Base-by-base conservation (phyloP, 2,888 invertebrate genomes). In the Azorinus chamasolen region DNA sequence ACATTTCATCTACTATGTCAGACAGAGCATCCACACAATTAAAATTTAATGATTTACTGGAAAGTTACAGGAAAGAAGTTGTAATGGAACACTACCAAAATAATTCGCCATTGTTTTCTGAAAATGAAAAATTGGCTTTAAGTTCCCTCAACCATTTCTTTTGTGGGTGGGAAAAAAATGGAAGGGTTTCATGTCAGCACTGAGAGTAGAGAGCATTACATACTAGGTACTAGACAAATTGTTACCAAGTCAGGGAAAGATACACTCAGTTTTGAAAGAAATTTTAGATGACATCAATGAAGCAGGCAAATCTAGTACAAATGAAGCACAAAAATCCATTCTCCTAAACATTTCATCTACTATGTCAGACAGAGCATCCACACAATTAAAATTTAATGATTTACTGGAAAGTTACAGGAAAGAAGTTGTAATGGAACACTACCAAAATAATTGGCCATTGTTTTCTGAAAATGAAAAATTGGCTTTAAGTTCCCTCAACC, bases 171-270 rank as follows among this genome's bases (percentile, higher is more conserved):
- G n/a, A 46, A 58, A 18, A 58, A 46, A 48, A 37, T 61, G 10
- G 50, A 62, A 62, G 50, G 62, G 6, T 39, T 32, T 22, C 62
- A 62, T 62, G 62, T 41, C 14, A 18, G 22, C 14, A 41, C 37
- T 14, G 62, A 62, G 50, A 51, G 37, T 18, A 41, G 51, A 16
- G 1, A 37, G 18, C 32, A 20, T 16, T 62, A 24, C 14, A 25
- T 51, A 10, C 18, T 41, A 2, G 62, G 62, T 20, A 18, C 27
- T 20, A 1, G 62, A 22, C 41, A 62, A 43, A 62, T 62, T 48
- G 51, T 51, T 0, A 37, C 51, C 27, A 79, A 79, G 45, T 61
- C 66, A 25, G 62, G 57, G 14, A 16, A 64, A 25, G 75, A 79
- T 59, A 53, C 54, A 8, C 25, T 79, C 22, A 20, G 46, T 45